Evolutionary conservation across 2,888 invertebrate species (phyloP).

Genomic region (Acholoe squamosa): DNA sequence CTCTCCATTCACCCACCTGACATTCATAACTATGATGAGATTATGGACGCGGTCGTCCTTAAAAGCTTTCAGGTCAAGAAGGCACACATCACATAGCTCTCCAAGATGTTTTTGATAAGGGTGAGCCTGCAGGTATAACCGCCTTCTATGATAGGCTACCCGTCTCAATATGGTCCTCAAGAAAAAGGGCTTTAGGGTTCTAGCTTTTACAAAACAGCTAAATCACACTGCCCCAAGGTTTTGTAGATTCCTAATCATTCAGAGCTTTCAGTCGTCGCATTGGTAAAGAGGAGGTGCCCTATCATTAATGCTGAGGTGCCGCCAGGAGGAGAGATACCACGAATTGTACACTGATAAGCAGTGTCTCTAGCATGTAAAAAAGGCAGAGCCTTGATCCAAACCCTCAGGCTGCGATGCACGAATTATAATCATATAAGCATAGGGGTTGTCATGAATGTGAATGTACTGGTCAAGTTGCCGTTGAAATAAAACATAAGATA

Average conservation of each 20-base stretch:
- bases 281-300: background rate
- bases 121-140: background rate
- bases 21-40: slow-evolving; percentile 50
- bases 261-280: background rate
- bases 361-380: background rate
- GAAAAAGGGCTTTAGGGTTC: background rate
- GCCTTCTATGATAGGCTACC: background rate
- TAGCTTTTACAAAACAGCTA: background rate
- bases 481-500: too few relatives aligned
- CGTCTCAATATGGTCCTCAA: slow-evolving; percentile 24
- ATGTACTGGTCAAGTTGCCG: too few relatives aligned
- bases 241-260: background rate
- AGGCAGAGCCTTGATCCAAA: too few relatives aligned
- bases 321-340: background rate
- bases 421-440: too few relatives aligned
- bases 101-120: slow-evolving; percentile 52
- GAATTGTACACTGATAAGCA: background rate
- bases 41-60: background rate
- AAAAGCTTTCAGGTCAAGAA: background rate
- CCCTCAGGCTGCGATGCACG: too few relatives aligned
- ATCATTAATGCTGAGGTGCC: background rate
- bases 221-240: background rate
- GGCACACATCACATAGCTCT: slow-evolving; percentile 3
- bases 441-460: too few relatives aligned
- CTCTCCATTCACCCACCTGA: background rate